Percentiles rank a stretch among this genome's conserved stretches.
Evolutionary conservation across 2,888 invertebrate genomes (phyloP).

Genomic region (Catocala sponsa): DNA sequence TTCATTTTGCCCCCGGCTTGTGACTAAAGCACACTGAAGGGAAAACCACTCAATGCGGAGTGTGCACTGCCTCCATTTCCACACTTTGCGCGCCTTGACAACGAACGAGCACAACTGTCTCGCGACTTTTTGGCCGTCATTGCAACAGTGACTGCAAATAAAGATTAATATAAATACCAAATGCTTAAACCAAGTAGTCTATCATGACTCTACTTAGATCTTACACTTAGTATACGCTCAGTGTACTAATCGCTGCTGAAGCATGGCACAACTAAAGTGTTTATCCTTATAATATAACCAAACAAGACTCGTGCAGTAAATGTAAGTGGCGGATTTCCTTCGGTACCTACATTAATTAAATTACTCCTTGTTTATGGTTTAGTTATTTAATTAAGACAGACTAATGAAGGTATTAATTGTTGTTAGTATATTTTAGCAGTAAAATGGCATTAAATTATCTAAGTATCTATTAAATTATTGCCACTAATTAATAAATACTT

Average conservation of each 20-base stretch:
- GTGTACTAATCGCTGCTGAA: constrained; percentile 11
- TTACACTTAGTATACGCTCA: neutral
- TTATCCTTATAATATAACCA: constrained; percentile 28
- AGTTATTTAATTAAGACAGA: constrained; percentile 22
- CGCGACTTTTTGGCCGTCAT: neutral
- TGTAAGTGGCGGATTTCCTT: constrained; percentile 44
- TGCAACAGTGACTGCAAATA: too few relatives aligned
- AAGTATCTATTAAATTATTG: constrained; percentile 1
- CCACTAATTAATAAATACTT: neutral
- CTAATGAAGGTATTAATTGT: constrained; percentile 7
- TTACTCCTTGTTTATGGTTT: constrained; percentile 45
- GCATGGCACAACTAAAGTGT: constrained; percentile 15
- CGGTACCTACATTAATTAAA: constrained; percentile 41
- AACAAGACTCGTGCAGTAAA: constrained; percentile 31
- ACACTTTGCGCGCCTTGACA: constrained; percentile 16
- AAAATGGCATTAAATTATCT: constrained; percentile 4
- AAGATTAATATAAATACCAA: too few relatives aligned
- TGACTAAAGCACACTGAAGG: constrained; percentile 68
- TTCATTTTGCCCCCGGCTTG: constrained; percentile 68
- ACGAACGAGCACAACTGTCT: constrained; percentile 5
- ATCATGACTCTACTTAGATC: too few relatives aligned
- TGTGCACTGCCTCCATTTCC: constrained; percentile 43
- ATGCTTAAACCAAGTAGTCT: neutral
- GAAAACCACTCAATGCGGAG: constrained; percentile 71
- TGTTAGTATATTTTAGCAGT: constrained; percentile 3